Evolutionary conservation across 1,140 invertebrate species (phyloP).

Genomic region (Meloidogyne floridensis): DNA sequence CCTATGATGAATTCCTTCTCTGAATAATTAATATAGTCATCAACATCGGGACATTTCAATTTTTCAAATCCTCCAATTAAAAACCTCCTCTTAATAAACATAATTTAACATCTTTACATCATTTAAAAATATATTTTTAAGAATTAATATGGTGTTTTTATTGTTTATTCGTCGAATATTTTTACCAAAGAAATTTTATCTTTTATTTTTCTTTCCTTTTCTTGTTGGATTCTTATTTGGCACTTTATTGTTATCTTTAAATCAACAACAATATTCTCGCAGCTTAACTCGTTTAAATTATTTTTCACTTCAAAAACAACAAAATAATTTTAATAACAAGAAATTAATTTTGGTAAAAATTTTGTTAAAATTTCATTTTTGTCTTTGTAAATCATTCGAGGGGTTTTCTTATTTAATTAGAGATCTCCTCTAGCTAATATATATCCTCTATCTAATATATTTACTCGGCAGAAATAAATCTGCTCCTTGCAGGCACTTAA

Average conservation of each 20-base stretch:
- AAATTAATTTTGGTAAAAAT: conserved; percentile 9
- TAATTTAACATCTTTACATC: no score
- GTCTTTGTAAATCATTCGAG: no score
- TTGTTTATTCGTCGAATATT: conserved; percentile 12
- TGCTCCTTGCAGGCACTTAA: no score
- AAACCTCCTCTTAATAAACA: no score
- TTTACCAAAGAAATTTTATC: not conserved
- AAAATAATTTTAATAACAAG: conserved; percentile 8
- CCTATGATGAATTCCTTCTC: no score
- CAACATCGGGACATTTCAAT: no score
- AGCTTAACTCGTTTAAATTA: not conserved
- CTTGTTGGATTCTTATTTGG: not conserved
- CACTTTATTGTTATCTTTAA: not conserved
- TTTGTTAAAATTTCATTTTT: not conserved
- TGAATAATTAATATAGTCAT: no score
- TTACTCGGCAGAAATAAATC: no score
- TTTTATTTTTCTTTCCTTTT: conserved; percentile 11
- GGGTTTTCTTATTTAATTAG: no score
- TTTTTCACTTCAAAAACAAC: not conserved
- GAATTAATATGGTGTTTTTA: not conserved
- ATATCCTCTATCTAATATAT: no score
- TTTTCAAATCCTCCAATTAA: no score
- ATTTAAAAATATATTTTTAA: not conserved
- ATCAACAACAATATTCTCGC: not conserved
- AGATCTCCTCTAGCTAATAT: no score